A percentile compares a stretch with the other conserved stretches of the same genome.
Evolutionary conservation across 2,797 vertebrate species (phyloP).

Genomic region (Hirundo rustica): DNA sequence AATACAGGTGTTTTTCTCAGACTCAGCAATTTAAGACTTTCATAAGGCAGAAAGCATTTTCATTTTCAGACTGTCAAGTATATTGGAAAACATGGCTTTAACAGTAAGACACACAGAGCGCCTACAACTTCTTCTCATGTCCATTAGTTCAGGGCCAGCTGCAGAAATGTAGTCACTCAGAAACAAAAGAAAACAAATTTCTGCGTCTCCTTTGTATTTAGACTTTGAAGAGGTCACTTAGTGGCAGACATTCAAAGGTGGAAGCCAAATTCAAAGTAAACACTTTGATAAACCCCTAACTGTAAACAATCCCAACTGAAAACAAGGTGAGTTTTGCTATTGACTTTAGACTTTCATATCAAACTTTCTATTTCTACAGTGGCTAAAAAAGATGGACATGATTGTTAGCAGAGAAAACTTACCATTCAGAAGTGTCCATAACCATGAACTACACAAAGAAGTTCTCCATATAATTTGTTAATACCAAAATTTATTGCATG

Average conservation of each 20-base stretch:
- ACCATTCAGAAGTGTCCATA: background rate
- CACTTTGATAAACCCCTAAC: accelerated
- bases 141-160: background rate
- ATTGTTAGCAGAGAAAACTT: background rate
- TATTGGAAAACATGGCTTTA: background rate
- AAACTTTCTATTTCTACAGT: background rate
- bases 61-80: background rate
- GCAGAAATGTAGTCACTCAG: background rate
- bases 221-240: background rate
- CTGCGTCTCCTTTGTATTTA: background rate
- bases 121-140: background rate
- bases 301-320: background rate
- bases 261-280: background rate
- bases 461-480: background rate
- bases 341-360: background rate
- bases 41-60: background rate
- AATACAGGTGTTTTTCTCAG: background rate
- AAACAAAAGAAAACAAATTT: background rate
- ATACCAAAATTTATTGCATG: accelerated
- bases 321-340: background rate
- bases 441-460: accelerated
- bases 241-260: background rate
- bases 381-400: background rate
- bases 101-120: background rate
- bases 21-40: background rate